Evolutionary conservation across 2,888 invertebrate genomes (phyloP).

Genomic region (Vesta saturnalis): DNA sequence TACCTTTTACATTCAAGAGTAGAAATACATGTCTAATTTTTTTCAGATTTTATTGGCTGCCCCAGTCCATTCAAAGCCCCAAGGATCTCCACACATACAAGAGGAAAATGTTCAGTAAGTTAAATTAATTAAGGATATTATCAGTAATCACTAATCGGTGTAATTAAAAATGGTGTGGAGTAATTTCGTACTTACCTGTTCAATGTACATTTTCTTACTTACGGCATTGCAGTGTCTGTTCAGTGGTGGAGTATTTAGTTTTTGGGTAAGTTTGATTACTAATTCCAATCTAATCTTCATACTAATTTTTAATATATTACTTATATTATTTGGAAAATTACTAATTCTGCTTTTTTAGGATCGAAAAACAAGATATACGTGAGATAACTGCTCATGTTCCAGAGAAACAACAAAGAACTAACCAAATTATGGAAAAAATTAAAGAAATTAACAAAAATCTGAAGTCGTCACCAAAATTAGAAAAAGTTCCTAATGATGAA

Average conservation of each 20-base stretch:
- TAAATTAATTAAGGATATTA: conserved; percentile 2
- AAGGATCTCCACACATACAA: not conserved
- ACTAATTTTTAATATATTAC: not conserved
- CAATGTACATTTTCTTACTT: not conserved
- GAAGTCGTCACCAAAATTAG: conserved; percentile 50
- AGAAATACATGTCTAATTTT: not conserved
- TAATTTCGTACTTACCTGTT: conserved; percentile 13
- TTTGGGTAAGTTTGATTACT: conserved; percentile 50
- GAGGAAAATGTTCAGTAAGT: conserved; percentile 24
- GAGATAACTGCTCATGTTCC: not conserved
- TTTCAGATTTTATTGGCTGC: conserved; percentile 17
- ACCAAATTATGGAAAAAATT: conserved; percentile 68
- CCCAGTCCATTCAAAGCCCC: conserved; percentile 14
- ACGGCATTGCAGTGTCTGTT: conserved; percentile 45
- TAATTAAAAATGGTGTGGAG: conserved; percentile 6
- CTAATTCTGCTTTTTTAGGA: conserved; percentile 47
- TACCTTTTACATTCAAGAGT: no score
- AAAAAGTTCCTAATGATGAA: conserved; percentile 2
- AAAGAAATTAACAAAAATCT: conserved; percentile 65
- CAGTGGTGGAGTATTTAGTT: conserved; percentile 40
- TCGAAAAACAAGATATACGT: conserved; percentile 47
- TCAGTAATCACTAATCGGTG: conserved; percentile 19
- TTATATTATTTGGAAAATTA: not conserved
- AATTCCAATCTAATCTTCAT: conserved; percentile 24
- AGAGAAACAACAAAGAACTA: conserved; percentile 44